Evolutionary conservation across 2,113 vertebrate genomes (phyloP).

Genomic region (Aptenodytes forsteri): DNA sequence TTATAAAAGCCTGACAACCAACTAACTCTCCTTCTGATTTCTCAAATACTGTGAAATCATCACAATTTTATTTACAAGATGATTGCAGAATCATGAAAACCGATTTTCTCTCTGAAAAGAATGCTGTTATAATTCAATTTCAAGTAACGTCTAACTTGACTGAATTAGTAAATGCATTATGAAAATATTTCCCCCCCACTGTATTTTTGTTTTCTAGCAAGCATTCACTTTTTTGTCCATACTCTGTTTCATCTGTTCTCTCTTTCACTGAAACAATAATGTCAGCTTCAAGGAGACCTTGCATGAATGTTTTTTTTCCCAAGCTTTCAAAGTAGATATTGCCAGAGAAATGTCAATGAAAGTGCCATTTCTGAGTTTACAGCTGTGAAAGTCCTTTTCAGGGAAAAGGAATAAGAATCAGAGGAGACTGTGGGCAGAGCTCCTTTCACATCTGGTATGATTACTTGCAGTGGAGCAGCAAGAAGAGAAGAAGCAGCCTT

Average conservation of each 20-base stretch:
- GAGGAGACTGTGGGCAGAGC: neutral
- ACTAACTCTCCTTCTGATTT: neutral
- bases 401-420: neutral
- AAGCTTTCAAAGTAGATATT: neutral
- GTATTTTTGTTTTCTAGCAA: neutral
- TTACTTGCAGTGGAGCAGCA: neutral
- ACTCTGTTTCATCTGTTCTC: neutral
- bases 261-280: neutral
- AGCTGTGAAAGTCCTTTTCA: neutral
- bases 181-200: neutral
- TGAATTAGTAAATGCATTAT: neutral
- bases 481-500: slow-evolving; percentile 21
- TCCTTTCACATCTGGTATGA: slow-evolving; percentile 35
- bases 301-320: neutral
- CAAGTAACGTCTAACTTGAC: neutral
- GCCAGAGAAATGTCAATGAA: neutral
- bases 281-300: neutral
- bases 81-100: neutral
- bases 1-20: neutral
- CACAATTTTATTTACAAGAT: neutral
- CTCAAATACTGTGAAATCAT: neutral
- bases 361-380: neutral
- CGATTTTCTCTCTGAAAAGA: neutral
- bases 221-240: neutral
- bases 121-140: neutral